Percentiles rank a stretch among this genome's conserved stretches.
Evolutionary conservation across 2,888 invertebrate species (phyloP).

Genomic region (Tenthredo distinguenda): DNA sequence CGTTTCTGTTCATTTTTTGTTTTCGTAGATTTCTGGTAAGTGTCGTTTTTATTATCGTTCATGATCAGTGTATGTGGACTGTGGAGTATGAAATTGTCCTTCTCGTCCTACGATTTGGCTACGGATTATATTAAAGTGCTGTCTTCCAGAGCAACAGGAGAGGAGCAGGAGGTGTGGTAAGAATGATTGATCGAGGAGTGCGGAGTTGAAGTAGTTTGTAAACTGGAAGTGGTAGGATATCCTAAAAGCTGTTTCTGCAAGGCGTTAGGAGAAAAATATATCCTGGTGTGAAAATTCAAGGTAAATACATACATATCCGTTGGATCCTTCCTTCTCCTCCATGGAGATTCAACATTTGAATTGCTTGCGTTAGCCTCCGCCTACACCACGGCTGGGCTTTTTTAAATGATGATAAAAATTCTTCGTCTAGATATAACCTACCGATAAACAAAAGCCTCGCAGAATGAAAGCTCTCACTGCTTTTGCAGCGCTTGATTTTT

Average conservation of each 20-base stretch:
- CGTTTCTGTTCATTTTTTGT: neutral
- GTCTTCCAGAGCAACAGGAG: constrained; percentile 30
- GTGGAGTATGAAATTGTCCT: neutral
- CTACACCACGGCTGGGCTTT: neutral
- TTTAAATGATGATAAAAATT: constrained; percentile 6
- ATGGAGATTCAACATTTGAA: constrained; percentile 18
- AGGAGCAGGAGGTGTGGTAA: neutral
- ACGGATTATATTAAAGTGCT: constrained; percentile 7
- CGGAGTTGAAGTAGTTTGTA: constrained; percentile 38
- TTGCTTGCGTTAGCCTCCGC: neutral
- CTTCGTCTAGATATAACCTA: constrained; percentile 12
- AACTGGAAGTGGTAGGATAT: constrained; percentile 43
- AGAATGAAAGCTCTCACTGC: constrained; percentile 15
- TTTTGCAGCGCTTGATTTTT: neutral
- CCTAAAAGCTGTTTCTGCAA: constrained; percentile 37
- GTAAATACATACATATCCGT: constrained; percentile 15
- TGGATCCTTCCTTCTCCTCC: neutral
- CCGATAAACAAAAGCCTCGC: constrained; percentile 27
- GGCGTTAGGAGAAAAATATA: neutral
- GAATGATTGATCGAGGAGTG: constrained; percentile 45
- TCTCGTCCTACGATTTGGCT: neutral
- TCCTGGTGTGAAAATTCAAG: constrained; percentile 33
- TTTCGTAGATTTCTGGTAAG: neutral
- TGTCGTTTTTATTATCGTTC: neutral
- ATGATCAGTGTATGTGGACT: neutral